Conservation (phyloP, 1,140 invertebrate genomes). For the Drosophila sucinea region DNA sequence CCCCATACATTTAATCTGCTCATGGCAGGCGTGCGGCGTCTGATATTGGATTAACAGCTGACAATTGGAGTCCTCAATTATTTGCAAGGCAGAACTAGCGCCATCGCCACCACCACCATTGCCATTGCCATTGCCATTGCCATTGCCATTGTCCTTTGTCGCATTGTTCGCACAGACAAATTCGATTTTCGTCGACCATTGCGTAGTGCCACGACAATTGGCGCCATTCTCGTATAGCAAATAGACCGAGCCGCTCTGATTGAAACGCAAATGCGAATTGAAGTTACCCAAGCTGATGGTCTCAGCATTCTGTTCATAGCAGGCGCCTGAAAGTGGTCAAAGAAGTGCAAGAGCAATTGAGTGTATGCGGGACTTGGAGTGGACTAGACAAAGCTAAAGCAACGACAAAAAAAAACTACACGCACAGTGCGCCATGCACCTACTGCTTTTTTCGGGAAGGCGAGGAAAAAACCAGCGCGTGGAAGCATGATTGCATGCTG, state of each 20-base stretch:
- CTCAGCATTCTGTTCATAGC: conserved; percentile 58
- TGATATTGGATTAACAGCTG: conserved; percentile 84
- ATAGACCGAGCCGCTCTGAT: conserved; percentile 84
- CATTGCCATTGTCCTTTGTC: conserved; percentile 56
- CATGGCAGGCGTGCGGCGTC: conserved; percentile 83
- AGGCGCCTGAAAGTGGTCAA: conserved; percentile 73
- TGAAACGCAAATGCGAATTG: conserved; percentile 84
- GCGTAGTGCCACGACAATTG: conserved; percentile 67
- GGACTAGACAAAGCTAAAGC: conserved; percentile 26
- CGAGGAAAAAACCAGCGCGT: conserved; percentile 31
- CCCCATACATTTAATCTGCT: conserved; percentile 79
- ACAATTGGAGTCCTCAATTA: conserved; percentile 84
- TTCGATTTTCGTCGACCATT: conserved; percentile 84
- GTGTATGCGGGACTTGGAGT: conserved; percentile 18
- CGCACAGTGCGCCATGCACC: background rate
- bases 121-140: background rate
- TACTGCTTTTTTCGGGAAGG: background rate
- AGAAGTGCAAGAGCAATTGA: conserved; percentile 39
- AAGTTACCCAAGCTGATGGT: conserved; percentile 82
- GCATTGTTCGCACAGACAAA: conserved; percentile 84
- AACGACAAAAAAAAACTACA: conserved; percentile 21
- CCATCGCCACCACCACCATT: background rate
- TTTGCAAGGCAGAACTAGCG: conserved; percentile 60
- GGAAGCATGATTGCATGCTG: conserved; percentile 1
- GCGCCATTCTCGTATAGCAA: conserved; percentile 84